Evolutionary conservation across 2,888 invertebrate species (phyloP).

Genomic region (Toxonevra muliebris): DNA sequence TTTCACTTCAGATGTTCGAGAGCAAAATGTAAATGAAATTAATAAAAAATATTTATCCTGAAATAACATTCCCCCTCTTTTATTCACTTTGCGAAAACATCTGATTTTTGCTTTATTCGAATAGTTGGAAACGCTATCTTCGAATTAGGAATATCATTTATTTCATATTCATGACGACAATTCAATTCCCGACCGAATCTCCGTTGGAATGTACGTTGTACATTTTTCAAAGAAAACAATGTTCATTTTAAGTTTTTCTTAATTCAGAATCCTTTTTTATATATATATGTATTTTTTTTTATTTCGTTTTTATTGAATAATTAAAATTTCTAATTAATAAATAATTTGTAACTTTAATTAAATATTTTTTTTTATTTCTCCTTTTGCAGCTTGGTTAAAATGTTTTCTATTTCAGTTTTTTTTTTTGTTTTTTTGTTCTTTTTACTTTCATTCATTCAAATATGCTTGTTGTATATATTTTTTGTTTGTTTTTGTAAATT

Average conservation of each 20-base stretch:
- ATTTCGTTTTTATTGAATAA: slow-evolving; percentile 33
- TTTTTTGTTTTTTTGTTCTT: not conserved
- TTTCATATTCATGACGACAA: too few species aligned
- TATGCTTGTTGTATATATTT: not conserved
- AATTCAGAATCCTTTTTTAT: slow-evolving; percentile 22
- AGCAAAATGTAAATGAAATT: too few species aligned
- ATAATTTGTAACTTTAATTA: slow-evolving; percentile 32
- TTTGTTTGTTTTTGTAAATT: not conserved
- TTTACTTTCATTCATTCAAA: not conserved
- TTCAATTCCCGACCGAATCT: too few species aligned
- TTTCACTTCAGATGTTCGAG: too few species aligned
- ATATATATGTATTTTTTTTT: too few species aligned
- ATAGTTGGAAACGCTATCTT: too few species aligned
- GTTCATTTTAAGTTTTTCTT: slow-evolving; percentile 18
- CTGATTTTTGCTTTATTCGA: too few species aligned
- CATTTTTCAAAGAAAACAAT: not conserved
- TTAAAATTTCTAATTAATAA: slow-evolving; percentile 42
- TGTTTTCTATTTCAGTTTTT: slow-evolving; percentile 31
- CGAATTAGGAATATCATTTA: too few species aligned
- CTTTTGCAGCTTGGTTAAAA: slow-evolving; percentile 36
- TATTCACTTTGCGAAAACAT: too few species aligned
- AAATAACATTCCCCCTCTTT: too few species aligned
- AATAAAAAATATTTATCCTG: too few species aligned
- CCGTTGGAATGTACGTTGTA: too few species aligned
- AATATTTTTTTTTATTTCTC: slow-evolving; percentile 37